Conservation (phyloP, 2,113 vertebrate genomes). For the Tiliqua scincoides region DNA sequence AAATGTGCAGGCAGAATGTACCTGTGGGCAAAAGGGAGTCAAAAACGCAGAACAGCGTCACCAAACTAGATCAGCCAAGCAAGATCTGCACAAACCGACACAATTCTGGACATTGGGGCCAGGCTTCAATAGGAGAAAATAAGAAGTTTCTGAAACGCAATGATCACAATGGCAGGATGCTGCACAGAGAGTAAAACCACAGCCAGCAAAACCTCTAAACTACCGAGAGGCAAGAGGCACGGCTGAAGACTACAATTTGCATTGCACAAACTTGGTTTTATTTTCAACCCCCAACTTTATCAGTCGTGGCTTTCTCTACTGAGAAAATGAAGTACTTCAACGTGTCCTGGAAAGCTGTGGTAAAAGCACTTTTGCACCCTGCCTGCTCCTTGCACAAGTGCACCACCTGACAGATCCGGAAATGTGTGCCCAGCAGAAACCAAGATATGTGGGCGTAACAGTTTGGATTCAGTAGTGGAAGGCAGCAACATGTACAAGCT, state of each 20-base stretch:
- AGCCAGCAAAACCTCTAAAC: not conserved
- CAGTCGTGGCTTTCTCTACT: not conserved
- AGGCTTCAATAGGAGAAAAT: not conserved
- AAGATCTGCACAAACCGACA: not conserved
- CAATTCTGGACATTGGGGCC: not conserved
- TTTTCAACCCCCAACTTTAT: not conserved
- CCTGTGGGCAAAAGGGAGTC: not conserved
- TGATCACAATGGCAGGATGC: not conserved
- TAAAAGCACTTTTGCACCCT: not conserved
- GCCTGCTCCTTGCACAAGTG: not conserved
- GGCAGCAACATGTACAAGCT: not conserved
- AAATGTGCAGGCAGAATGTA: not conserved
- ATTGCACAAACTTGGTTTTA: not conserved
- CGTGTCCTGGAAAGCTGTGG: not conserved
- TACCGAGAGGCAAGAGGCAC: too few species aligned
- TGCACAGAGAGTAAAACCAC: not conserved
- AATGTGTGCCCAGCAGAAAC: not conserved
- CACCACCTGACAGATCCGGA: not conserved
- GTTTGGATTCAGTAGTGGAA: not conserved
- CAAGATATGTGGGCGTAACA: not conserved
- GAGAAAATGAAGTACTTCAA: not conserved
- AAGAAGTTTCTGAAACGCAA: not conserved
- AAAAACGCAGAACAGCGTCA: not conserved
- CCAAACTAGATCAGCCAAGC: not conserved
- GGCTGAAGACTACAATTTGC: not conserved